Evolutionary conservation across 2,888 invertebrate genomes (phyloP).

Genomic region (Rhimphoctona megacephalus): DNA sequence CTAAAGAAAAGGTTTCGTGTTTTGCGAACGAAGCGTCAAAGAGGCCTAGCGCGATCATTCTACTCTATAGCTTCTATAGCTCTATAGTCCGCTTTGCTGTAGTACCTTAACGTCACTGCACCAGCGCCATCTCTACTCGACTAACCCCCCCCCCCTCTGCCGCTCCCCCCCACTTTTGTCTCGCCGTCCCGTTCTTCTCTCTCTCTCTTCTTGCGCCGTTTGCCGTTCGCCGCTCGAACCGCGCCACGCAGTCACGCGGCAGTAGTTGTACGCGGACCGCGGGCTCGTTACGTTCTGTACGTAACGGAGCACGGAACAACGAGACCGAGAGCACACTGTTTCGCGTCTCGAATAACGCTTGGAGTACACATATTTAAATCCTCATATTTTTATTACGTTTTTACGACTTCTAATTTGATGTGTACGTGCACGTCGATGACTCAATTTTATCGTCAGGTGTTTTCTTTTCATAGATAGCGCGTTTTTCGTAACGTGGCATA

Average conservation of each 20-base stretch:
- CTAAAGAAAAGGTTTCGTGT: constrained; percentile 36
- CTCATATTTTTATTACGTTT: background rate
- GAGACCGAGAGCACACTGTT: background rate
- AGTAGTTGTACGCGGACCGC: constrained; percentile 53
- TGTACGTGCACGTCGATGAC: constrained; percentile 7
- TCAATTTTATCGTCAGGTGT: constrained; percentile 32
- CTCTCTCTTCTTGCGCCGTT: constrained; percentile 2
- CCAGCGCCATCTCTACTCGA: constrained; percentile 28
- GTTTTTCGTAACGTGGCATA: background rate
- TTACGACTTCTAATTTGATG: background rate
- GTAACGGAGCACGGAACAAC: constrained; percentile 36
- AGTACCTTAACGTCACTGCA: constrained; percentile 23
- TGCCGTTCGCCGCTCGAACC: constrained; percentile 11
- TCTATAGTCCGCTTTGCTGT: constrained; percentile 1
- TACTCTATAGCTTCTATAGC: background rate
- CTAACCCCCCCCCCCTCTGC: background rate
- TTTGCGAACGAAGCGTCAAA: constrained; percentile 53
- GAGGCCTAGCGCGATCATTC: constrained; percentile 53
- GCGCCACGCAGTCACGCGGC: constrained; percentile 36
- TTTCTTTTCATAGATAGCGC: constrained; percentile 15
- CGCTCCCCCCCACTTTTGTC: background rate
- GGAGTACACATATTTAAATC: background rate
- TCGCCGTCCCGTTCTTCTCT: background rate
- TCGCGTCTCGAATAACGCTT: constrained; percentile 26
- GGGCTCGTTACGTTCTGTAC: constrained; percentile 45